Conservation (phyloP, 2,797 vertebrate species). For the Chromis chromis region DNA sequence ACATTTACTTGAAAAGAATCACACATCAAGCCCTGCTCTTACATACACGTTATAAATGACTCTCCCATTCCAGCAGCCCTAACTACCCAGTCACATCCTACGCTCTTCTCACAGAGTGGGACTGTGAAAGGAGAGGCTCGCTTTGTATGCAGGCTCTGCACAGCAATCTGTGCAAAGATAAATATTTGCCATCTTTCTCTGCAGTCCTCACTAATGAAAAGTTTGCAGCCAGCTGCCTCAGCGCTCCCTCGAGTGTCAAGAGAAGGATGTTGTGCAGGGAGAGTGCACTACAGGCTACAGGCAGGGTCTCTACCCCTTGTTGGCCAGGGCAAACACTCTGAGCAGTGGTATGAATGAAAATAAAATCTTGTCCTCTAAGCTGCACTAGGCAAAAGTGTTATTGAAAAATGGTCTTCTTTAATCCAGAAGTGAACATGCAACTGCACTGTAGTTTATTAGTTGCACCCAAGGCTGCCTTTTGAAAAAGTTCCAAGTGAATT, state of each 20-base stretch:
- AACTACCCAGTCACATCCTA: slow-evolving; percentile 51
- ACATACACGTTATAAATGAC: slow-evolving; percentile 36
- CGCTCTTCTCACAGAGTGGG: slow-evolving; percentile 55
- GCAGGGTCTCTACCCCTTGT: slow-evolving; percentile 45
- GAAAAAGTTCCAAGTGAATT: slow-evolving; percentile 8
- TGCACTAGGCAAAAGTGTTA: slow-evolving; percentile 10
- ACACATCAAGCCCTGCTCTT: slow-evolving; percentile 24
- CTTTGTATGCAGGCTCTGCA: slow-evolving; percentile 72
- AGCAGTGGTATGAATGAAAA: slow-evolving; percentile 54
- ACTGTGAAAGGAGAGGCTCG: slow-evolving; percentile 49
- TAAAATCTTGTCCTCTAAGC: slow-evolving; percentile 35
- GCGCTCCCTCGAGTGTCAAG: slow-evolving; percentile 50
- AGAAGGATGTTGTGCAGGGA: slow-evolving; percentile 32
- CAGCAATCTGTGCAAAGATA: slow-evolving; percentile 78
- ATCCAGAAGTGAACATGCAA: slow-evolving; percentile 17
- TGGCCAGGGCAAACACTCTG: slow-evolving; percentile 54
- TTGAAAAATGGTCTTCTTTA: slow-evolving; percentile 12
- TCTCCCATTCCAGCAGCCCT: slow-evolving; percentile 35
- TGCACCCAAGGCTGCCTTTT: background rate
- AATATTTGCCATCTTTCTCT: slow-evolving; percentile 81
- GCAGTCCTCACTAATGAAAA: slow-evolving; percentile 75
- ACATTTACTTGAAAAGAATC: slow-evolving; percentile 29
- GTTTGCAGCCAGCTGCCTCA: slow-evolving; percentile 72
- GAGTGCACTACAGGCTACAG: slow-evolving; percentile 39
- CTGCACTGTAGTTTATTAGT: slow-evolving; percentile 11